Evolutionary conservation across 2,888 invertebrate genomes (phyloP).

Genomic region (Callinectes sapidus): DNA sequence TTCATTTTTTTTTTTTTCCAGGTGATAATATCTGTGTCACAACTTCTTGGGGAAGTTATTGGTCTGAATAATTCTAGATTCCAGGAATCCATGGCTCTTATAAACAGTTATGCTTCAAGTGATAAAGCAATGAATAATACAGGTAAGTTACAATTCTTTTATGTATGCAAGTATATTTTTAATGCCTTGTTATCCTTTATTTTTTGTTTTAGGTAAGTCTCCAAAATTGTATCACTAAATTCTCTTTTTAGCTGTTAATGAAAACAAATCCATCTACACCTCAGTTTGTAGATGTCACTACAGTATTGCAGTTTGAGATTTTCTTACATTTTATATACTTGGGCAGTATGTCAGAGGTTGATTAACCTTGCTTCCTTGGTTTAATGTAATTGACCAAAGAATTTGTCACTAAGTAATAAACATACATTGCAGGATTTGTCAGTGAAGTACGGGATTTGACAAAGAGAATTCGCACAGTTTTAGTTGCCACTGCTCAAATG

Average conservation of each 20-base stretch:
- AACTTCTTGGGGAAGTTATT: conserved; percentile 92
- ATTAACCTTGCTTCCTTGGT: not conserved
- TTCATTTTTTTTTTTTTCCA: conserved; percentile 75
- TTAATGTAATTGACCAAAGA: not conserved
- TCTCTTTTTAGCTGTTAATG: no score
- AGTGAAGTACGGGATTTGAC: conserved; percentile 95
- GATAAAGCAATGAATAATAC: conserved; percentile 96
- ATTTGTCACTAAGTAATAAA: not conserved
- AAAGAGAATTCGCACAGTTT: conserved; percentile 92
- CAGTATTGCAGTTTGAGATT: not conserved
- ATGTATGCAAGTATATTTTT: not conserved
- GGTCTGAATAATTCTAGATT: conserved; percentile 94
- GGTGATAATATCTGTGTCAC: conserved; percentile 96
- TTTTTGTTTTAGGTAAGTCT: not conserved
- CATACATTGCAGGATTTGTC: conserved; percentile 82
- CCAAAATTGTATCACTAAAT: no score
- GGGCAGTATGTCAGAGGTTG: not conserved
- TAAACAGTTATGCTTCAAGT: conserved; percentile 93
- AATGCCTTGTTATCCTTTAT: not conserved
- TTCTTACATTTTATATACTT: not conserved
- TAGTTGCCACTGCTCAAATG: conserved; percentile 95
- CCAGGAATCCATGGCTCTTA: conserved; percentile 93
- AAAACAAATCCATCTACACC: no score
- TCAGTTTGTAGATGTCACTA: not conserved
- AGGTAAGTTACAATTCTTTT: conserved; percentile 78